Evolutionary conservation across 2,113 vertebrate genomes (phyloP).

Genomic region (Percopsis transmontana): DNA sequence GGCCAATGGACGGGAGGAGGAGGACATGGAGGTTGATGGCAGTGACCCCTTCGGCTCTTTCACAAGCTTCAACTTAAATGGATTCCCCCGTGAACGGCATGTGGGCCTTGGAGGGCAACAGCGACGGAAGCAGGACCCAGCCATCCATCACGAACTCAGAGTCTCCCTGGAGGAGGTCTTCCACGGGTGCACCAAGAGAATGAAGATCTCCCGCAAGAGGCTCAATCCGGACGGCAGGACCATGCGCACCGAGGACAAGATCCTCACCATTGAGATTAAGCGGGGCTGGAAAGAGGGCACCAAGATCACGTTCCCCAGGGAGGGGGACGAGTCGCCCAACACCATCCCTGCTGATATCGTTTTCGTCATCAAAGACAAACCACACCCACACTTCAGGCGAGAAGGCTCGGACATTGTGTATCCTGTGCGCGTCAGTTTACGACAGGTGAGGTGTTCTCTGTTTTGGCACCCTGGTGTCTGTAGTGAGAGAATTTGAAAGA

Average conservation of each 20-base stretch:
- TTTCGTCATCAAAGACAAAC: conserved; percentile 98
- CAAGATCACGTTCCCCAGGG: conserved; percentile 97
- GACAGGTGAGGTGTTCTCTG: conserved; percentile 84
- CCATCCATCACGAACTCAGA: conserved; percentile 92
- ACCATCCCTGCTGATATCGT: conserved; percentile 97
- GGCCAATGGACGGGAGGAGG: conserved; percentile 86
- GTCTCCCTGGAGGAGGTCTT: conserved; percentile 96
- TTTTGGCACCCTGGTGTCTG: no score
- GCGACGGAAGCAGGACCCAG: conserved; percentile 93
- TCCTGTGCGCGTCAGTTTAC: conserved; percentile 89
- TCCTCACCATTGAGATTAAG: conserved; percentile 97
- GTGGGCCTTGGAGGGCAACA: conserved; percentile 83
- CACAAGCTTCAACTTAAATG: conserved; percentile 91
- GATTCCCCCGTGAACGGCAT: conserved; percentile 92
- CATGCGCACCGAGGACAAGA: conserved; percentile 93
- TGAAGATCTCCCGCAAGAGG: conserved; percentile 96
- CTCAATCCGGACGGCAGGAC: conserved; percentile 93
- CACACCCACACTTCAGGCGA: conserved; percentile 92
- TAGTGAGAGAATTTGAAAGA: no score
- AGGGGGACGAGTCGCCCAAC: conserved; percentile 91
- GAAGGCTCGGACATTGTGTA: conserved; percentile 97
- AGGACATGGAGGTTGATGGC: conserved; percentile 96
- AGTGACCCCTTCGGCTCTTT: conserved; percentile 91
- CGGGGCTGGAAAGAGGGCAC: conserved; percentile 98
- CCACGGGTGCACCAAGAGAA: conserved; percentile 92